Evolutionary conservation across 2,113 vertebrate species (phyloP), one percentile per base, ranked within the genome.

Genomic region (Platysternon megacephalum): DNA sequence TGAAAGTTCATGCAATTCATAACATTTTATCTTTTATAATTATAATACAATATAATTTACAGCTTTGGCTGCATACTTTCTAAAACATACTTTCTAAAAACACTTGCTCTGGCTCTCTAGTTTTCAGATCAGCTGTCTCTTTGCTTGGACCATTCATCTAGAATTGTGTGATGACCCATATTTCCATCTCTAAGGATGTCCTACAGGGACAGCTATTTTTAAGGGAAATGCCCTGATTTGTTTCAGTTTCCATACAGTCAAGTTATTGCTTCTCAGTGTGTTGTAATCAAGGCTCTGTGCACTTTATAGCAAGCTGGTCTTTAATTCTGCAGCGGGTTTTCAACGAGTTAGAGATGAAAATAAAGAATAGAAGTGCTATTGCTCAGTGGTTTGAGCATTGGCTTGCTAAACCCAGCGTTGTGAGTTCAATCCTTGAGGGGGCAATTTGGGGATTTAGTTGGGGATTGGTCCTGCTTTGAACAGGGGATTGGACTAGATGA

Each of bases 1-100:
- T 35, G 28, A 84, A 68, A 49, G 51, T 76, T 93, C 85, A 81
- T 86, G 80, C 55, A 88, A 17, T 79, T 91, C 46, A 26, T 79
- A 94, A 86, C 53, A 61, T 96, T 96, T 91, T 7, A 49, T 53
- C 84, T 68, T 87, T 82, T 10, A 21, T 39, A 32, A 52, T 52
- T 52, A 52, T 7, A 53, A 53, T 53, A 53, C 52, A 53, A 26
- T 44, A 42, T 82, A 84, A 78, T 79, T 86, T 93, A 79, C 82
- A 81, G 13, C 46, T 93, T 90, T 92, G 91, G 83, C 86, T 44
- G 74, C 51, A 84, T 0, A 0, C 76, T 96, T 93, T 82, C 88
- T 49, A 79, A 88, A 94, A 61, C 78, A 49, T 13, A 49, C 48
- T 49, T 49, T 49, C 48, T 81, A 53, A 83, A 96, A 89, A 68